Percentiles rank a stretch among this genome's conserved stretches.
phyloP scores from a whole-genome alignment of 2,888 invertebrate species.

The Acrobasis consociella region DNA sequence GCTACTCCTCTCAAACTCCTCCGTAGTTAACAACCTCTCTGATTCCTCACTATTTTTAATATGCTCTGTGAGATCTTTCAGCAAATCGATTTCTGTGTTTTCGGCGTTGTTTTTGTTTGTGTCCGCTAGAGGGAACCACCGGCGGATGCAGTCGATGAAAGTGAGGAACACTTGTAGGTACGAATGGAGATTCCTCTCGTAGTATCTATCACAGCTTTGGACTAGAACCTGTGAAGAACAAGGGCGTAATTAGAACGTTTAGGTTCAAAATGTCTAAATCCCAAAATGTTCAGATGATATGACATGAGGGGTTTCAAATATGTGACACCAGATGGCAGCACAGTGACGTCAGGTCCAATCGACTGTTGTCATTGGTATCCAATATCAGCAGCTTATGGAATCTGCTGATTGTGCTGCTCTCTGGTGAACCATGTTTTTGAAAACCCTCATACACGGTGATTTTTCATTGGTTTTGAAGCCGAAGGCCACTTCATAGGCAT shows the following conservation, averaged over 20 bases:
- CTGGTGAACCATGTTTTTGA: too few species aligned
- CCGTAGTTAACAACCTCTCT: constrained; percentile 55
- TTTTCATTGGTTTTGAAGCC: too few species aligned
- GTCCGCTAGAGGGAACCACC: constrained; percentile 72
- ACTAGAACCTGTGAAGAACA: constrained; percentile 73
- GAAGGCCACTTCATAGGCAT: too few species aligned
- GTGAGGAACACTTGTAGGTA: constrained; percentile 88
- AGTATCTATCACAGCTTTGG: constrained; percentile 83
- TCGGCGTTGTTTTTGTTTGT: constrained; percentile 8
- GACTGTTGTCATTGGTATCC: too few species aligned
- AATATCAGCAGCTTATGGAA: too few species aligned
- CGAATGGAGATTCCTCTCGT: constrained; percentile 81
- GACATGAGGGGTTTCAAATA: too few species aligned
- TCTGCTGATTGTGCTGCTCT: too few species aligned
- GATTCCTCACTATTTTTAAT: constrained; percentile 56
- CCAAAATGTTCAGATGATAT: too few species aligned
- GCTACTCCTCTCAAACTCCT: constrained; percentile 52
- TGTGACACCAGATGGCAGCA: too few species aligned
- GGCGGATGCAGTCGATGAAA: constrained; percentile 84
- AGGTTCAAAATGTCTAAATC: too few species aligned
- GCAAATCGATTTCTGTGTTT: constrained; percentile 45
- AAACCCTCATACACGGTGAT: too few species aligned
- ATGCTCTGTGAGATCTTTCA: constrained; percentile 64
- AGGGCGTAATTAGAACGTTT: not conserved
- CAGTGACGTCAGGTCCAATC: too few species aligned